Evolutionary conservation across 2,888 invertebrate species (phyloP), one percentile per base, ranked within the genome.

Genomic region (Cordilura impudica): DNA sequence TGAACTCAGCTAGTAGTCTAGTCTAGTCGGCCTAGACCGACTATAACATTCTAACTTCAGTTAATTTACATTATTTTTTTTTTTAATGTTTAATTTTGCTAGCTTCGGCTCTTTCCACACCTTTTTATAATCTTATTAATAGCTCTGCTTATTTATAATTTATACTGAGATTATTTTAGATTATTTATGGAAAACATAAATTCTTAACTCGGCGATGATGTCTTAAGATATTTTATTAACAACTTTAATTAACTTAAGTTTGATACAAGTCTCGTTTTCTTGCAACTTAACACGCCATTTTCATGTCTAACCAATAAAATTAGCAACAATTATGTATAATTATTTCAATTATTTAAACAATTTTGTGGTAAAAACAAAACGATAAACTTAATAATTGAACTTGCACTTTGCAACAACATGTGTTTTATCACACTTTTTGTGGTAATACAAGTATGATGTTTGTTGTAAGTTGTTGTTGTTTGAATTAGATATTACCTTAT

Each of bases 291-390:
- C 75, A 75, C 69, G 69, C 63, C 63, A 63, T 47, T 69, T 75
- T 69, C 39, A 63, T 69, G 75, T 63, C 54, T 54, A 63, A 23
- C 61, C 61, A 63, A 39, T 19, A 54, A 63, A 49, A 54, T 19
- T 69, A 61, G 39, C 61, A 29, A 56, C 61, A 75, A 69, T 69
- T 63, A 61, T 49, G 56, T 69, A 29, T 26, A 69, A 69, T 61
- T 74, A 74, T 74, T 75, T 69, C 47, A 75, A 75, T 75, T 75
- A 63, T 69, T 69, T 70, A 21, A 63, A n/a, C 12, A 8, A 45
- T 60, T 53, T 73, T 66, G n/a, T 39, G 8, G 10, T n/a, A 7
- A 3, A 14, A 49, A 39, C 7, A 14, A 43, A 26, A 23, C 21
- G 56, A 60, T 54, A 66, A 53, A 60, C 53, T 53, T 14, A n/a